Evolutionary conservation across 2,797 vertebrate genomes (phyloP), one percentile per base, ranked within the genome.

Genomic region (Enteromius radiatus): DNA sequence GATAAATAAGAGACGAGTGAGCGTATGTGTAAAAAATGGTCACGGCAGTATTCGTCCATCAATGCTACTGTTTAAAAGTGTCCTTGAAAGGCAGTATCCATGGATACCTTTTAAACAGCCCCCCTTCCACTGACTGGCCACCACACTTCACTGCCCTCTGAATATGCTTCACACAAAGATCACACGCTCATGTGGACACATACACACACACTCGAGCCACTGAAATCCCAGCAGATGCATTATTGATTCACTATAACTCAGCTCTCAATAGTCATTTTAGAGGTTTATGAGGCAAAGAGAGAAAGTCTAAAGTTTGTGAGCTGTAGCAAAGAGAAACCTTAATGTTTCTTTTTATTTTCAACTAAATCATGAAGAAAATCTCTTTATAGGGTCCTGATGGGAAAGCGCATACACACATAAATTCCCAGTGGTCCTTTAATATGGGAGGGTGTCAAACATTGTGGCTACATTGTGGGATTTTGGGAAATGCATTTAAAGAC

Each of bases 81-180:
- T 91, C 92, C 86, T 83, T 84, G 86, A 86, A 89, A 77, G 54
- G 84, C 49, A 47, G 92, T 94, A 90, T 91, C 94, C 91, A 94
- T 94, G 90, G 92, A 41, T 54, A 94, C 93, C 83, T 87, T 88
- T 92, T 88, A 88, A 92, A 94, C 92, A 93, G 92, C 90, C 76
- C 76, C 76, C 80, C 83, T 63, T 81, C 76, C 64, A 73, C 70
- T 61, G 56, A 23, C 85, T 47, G 67, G 77, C 65, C 70, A 69
- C 17, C 82, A 84, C 85, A 88, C 86, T 86, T 76, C 69, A 85
- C 45, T 83, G 80, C 63, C 80, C 76, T 4, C 74, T 68, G 76
- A 69, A 84, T 68, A 83, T 70, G 33, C 67, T 28, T 52, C 10
- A 43, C 76, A 74, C 45, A 65, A 49, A 79, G 56, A 84, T 78